These are phyloP conservation scores for Morone saxatilis DNA, from an alignment of 2,113 vertebrate genomes.

Conservation along the genomic window DNA sequence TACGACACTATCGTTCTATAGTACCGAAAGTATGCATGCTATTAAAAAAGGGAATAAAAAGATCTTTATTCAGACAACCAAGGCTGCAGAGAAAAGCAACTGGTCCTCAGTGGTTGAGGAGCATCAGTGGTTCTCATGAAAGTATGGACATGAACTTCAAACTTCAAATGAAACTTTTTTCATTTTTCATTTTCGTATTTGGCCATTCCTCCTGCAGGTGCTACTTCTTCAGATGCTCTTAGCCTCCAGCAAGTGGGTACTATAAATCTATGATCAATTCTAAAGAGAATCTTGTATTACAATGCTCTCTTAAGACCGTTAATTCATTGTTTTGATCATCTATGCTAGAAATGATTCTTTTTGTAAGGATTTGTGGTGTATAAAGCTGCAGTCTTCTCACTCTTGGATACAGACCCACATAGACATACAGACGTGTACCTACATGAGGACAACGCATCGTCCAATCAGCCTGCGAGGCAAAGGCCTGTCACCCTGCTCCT, in stretches of 20 bases:
- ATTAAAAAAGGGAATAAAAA: too few relatives aligned
- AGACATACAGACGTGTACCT: background rate
- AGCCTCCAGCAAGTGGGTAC: background rate
- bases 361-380: background rate
- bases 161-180: background rate
- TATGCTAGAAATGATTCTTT: too few relatives aligned
- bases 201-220: background rate
- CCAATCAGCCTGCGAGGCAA: conserved; percentile 8
- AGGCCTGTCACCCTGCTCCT: conserved; percentile 3
- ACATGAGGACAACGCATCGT: background rate
- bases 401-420: background rate
- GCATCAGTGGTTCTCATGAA: background rate
- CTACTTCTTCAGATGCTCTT: background rate
- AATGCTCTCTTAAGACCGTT: background rate
- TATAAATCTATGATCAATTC: background rate
- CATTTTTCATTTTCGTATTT: too few relatives aligned
- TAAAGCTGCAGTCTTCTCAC: background rate
- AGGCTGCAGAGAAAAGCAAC: too few relatives aligned
- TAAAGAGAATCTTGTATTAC: background rate
- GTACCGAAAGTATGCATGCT: too few relatives aligned
- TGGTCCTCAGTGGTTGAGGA: background rate
- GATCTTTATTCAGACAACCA: too few relatives aligned
- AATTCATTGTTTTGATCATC: background rate
- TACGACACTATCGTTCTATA: too few relatives aligned
- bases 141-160: background rate